Evolutionary conservation across 2,113 vertebrate genomes (phyloP), one percentile per base, ranked within the genome.

Genomic region (Riparia riparia): DNA sequence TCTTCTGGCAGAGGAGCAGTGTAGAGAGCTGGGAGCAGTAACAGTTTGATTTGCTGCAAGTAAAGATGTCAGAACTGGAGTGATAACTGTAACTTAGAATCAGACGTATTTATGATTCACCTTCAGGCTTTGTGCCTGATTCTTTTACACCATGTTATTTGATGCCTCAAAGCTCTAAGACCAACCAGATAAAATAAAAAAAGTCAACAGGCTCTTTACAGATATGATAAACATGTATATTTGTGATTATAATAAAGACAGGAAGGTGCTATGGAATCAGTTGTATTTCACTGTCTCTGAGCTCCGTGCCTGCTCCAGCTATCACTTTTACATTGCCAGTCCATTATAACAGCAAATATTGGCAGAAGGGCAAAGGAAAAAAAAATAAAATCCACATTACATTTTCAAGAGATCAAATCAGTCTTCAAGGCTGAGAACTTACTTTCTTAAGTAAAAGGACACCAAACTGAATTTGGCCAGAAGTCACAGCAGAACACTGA

Each of bases 401-500:
- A 11, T 74, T 91, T 91, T 91, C 39, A 84, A 89, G 65, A 83
- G 86, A 91, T 68, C 22, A 78, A 68, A 95, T 83, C 31, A 56
- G 15, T 76, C 49, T 74, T 91, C 89, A 94, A 71, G 50, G 24
- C 45, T 82, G 51, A 81, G 17, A 72, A 81, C 19, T 53, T 78
- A 41, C 63, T 68, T 81, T 91, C 60, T 89, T 91, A 81, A 95
- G 72, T 70, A 83, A 83, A 90, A 92, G 39, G 39, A 81, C 51
- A 83, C 8, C 16, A 82, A 61, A 70, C 15, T 68, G 29, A 82
- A 81, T 94, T 83, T 86, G 42, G 10, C 32, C 34, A 51, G 41
- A 79, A 90, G 32, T 70, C 29, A 64, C 47, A 63, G 56, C 32
- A 74, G 34, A 42, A 10, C 31, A 42, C 31, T 60, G 47, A 47